A percentile compares a stretch with the other conserved stretches of the same genome.
Evolutionary conservation across 2,888 invertebrate species (phyloP).

Genomic region (Bugula neritina): DNA sequence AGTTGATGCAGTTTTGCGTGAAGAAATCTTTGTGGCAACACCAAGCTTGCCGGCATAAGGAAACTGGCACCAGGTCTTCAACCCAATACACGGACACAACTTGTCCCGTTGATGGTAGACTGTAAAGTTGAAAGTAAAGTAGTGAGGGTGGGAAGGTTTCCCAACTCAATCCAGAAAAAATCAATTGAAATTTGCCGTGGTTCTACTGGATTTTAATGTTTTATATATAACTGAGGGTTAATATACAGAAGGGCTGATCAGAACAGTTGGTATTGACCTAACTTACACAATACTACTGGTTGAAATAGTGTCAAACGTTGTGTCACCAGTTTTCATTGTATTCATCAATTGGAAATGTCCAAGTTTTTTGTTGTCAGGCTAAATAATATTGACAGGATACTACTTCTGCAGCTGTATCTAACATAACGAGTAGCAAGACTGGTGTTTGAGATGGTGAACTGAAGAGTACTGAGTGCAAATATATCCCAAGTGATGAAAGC

Average conservation of each 20-base stretch:
- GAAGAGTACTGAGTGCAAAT: neutral
- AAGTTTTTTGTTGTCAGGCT: neutral
- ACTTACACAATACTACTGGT: neutral
- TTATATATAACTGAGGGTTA: neutral
- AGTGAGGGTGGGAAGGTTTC: neutral
- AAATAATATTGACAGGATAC: neutral
- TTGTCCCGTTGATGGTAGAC: neutral
- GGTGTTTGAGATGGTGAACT: neutral
- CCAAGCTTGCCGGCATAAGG: neutral
- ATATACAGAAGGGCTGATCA: neutral
- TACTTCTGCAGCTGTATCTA: neutral
- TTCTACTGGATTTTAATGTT: neutral
- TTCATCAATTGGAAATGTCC: neutral
- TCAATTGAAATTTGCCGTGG: neutral
- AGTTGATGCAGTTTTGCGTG: too few relatives aligned
- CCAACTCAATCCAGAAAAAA: neutral
- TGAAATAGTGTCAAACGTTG: neutral
- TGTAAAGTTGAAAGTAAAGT: neutral
- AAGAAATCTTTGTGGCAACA: neutral
- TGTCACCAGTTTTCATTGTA: neutral
- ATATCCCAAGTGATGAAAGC: neutral
- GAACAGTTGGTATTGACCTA: neutral
- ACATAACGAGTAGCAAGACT: neutral
- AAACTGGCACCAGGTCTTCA: neutral
- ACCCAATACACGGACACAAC: neutral